These are phyloP conservation scores for Gymnosoma rotundatum DNA, from an alignment of 2,888 invertebrate species.

Conservation along the genomic window DNA sequence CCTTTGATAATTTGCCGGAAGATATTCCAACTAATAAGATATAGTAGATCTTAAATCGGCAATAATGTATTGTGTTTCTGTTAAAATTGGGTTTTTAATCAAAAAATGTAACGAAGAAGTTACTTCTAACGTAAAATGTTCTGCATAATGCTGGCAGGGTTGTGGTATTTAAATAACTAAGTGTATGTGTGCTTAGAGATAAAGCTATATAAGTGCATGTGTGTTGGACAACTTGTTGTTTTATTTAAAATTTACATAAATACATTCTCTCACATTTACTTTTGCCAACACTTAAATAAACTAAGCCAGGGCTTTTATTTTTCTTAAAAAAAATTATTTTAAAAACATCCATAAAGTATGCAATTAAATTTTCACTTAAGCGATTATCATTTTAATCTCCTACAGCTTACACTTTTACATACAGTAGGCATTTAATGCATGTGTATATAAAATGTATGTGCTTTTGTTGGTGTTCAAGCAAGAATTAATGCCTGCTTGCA, in stretches of 20 bases:
- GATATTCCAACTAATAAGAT: too few relatives aligned
- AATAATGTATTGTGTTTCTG: too few relatives aligned
- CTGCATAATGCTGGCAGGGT: too few relatives aligned
- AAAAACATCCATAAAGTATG: conserved; percentile 80
- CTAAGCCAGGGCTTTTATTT: conserved; percentile 38
- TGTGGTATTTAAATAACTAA: conserved; percentile 9
- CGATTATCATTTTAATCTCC: conserved; percentile 81
- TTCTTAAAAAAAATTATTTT: background rate
- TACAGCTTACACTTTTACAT: conserved; percentile 60
- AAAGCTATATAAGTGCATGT: background rate
- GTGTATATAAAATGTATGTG: background rate
- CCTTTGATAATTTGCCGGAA: too few relatives aligned
- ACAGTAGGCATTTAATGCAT: conserved; percentile 4
- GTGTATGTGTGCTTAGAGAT: background rate
- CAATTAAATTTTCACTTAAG: conserved; percentile 82
- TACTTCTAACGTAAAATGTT: too few relatives aligned
- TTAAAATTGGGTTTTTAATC: too few relatives aligned
- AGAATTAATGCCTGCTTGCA: conserved; percentile 41
- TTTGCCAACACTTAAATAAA: conserved; percentile 26
- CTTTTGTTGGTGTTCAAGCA: conserved; percentile 7
- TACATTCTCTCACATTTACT: background rate
- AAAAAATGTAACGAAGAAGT: too few relatives aligned
- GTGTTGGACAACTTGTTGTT: conserved; percentile 56
- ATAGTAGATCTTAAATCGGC: too few relatives aligned
- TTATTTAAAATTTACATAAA: conserved; percentile 80